Evolutionary conservation across 1,140 invertebrate genomes (phyloP), one percentile per base, ranked within the genome.

Genomic region (Coenobita brevimanus): DNA sequence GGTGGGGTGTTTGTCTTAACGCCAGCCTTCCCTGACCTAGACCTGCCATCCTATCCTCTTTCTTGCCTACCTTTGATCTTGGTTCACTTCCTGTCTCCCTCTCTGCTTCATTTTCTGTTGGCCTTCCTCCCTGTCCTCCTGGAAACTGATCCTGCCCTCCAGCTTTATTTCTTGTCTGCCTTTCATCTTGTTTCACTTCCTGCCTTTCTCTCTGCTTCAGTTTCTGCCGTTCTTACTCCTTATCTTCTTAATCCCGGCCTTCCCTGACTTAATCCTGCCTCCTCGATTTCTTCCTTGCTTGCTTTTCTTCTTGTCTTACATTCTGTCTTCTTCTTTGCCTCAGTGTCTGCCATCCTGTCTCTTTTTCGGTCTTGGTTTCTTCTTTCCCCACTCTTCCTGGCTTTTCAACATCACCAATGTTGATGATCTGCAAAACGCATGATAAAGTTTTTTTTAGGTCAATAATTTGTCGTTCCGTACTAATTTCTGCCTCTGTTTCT

Each of bases 281-380:
- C 36, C 62, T 10, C n/a, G 10, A 21, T 33, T 67, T 3, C n/a
- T 67, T 1, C 15, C 27, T 15, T 67, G 1, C 62, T n/a, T 67
- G 79, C 1, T 27, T 24, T 21, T 46, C 76, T 30, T 24, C 36
- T 33, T 15, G 36, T 24, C 4, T 2, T 27, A 73, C 27, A 10
- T 30, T 69, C 50, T 43, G 27, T 78, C 27, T 78, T 78, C 24
- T 43, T 50, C 46, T 1, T 50, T 78, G 17, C 27, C 2, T 36
- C 6, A 13, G 17, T 57, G 33, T 57, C 0, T 85, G 91, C 62
- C 41, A 89, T 83, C 89, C 88, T 76, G 83, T 24, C 50, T 30
- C 54, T 21, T 21, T 38, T 57, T 64, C 30, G 36, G 27, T 33
- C 6, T 21, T 21, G 6, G 36, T 33, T 8, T 10, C 69, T 21